A percentile compares a stretch with the other conserved stretches of the same genome.
Conservation (phyloP, 2,113 vertebrate genomes). For the Serilophus lunatus region DNA sequence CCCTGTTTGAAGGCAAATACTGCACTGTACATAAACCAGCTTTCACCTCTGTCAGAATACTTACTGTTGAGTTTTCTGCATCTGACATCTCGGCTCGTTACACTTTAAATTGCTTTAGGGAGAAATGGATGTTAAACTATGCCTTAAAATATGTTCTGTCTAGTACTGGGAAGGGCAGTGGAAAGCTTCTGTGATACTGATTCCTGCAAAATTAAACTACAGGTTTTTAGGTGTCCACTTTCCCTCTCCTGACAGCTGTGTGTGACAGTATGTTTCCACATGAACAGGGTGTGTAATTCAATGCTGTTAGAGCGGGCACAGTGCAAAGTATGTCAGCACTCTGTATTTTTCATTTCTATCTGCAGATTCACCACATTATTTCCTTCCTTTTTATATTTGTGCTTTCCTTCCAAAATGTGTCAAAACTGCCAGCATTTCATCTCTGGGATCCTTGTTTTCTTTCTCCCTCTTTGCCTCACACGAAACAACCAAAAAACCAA, state of each 20-base stretch:
- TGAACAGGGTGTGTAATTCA: conserved; percentile 5
- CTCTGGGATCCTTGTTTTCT: conserved; percentile 46
- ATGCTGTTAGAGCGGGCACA: neutral
- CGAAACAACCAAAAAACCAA: conserved; percentile 18
- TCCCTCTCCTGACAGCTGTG: neutral
- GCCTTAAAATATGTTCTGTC: conserved; percentile 67
- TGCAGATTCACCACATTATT: conserved; percentile 11
- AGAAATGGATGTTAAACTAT: conserved; percentile 66
- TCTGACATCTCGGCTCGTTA: conserved; percentile 61
- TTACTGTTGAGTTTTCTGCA: conserved; percentile 46
- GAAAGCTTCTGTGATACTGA: conserved; percentile 30
- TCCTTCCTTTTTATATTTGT: conserved; percentile 3
- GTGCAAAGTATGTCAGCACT: neutral
- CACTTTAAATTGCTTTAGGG: conserved; percentile 62
- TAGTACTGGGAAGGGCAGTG: conserved; percentile 45
- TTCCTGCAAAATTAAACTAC: conserved; percentile 41
- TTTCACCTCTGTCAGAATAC: conserved; percentile 51
- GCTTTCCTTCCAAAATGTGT: neutral
- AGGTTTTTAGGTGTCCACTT: conserved; percentile 1
- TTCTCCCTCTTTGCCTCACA: neutral
- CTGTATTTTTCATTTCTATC: neutral
- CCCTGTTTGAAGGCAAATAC: conserved; percentile 55
- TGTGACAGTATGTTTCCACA: neutral
- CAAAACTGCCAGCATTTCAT: conserved; percentile 16
- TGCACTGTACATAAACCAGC: conserved; percentile 47